phyloP scores from a whole-genome alignment of 2,888 invertebrate species.

The Microchrysa polita region DNA sequence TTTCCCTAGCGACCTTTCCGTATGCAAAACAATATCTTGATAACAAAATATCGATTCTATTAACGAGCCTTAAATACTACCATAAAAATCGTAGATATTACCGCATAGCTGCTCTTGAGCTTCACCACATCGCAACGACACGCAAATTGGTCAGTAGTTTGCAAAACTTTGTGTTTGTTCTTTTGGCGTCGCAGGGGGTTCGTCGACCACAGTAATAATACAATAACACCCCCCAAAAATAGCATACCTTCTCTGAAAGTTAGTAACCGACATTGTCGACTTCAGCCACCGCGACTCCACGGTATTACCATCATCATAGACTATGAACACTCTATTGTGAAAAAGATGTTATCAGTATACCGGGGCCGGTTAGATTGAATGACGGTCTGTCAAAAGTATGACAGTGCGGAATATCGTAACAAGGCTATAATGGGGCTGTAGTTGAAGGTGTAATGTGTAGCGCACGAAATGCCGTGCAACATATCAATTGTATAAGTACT shows the following conservation, averaged over 20 bases:
- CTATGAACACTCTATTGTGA: constrained; percentile 10
- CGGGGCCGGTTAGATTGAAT: constrained; percentile 38
- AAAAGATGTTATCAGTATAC: constrained; percentile 26
- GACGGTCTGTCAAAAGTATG: constrained; percentile 39
- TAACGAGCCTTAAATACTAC: background rate
- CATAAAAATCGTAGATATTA: too few relatives aligned
- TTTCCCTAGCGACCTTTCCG: background rate
- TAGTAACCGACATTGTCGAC: constrained; percentile 2
- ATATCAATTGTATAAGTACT: constrained; percentile 25
- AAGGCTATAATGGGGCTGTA: constrained; percentile 36
- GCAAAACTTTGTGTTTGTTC: constrained; percentile 35
- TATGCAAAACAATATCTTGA: background rate
- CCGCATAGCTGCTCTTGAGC: too few relatives aligned
- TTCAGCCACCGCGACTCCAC: background rate
- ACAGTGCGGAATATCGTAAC: constrained; percentile 39
- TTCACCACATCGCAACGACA: too few relatives aligned
- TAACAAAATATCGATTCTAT: constrained; percentile 35
- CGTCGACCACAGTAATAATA: background rate
- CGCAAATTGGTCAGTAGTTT: background rate
- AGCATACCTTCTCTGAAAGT: background rate
- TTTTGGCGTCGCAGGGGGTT: constrained; percentile 21
- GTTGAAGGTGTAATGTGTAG: constrained; percentile 37
- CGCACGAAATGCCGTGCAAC: constrained; percentile 29
- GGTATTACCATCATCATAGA: constrained; percentile 3
- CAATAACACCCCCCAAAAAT: background rate